These are phyloP conservation scores for Corythornis vintsioides DNA, from an alignment of 2,113 vertebrate genomes.

Conservation along the genomic window DNA sequence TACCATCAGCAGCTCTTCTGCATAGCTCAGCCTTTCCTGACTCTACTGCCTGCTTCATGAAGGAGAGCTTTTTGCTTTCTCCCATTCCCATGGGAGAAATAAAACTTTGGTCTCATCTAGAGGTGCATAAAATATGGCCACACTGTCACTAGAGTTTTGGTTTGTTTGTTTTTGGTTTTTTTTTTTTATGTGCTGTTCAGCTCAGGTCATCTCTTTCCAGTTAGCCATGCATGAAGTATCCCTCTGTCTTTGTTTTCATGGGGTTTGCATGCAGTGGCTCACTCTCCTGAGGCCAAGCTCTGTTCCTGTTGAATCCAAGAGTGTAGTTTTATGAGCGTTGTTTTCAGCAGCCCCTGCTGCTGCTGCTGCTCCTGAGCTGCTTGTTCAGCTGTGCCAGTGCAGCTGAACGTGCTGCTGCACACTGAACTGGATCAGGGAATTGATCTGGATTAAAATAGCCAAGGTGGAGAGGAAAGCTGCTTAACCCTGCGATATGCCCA, in stretches of 20 bases:
- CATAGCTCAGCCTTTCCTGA: background rate
- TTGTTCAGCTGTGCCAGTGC: conserved; percentile 5
- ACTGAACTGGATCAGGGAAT: conserved; percentile 34
- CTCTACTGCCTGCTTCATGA: background rate
- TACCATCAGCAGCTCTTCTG: background rate
- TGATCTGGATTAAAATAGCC: conserved; percentile 52
- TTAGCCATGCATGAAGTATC: background rate
- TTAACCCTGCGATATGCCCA: background rate
- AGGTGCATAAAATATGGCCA: background rate
- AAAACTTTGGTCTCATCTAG: background rate
- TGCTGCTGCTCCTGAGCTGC: background rate
- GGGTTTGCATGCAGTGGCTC: background rate
- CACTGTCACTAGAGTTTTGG: background rate
- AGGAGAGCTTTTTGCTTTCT: background rate
- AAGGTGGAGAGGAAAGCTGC: conserved; percentile 43
- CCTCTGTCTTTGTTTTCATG: background rate
- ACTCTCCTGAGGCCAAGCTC: background rate
- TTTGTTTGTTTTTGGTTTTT: background rate
- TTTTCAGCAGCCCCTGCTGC: background rate
- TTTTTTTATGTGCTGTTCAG: background rate
- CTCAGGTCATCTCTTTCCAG: background rate
- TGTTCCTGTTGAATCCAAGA: background rate
- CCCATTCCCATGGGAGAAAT: background rate
- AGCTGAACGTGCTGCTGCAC: background rate
- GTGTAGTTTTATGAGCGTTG: background rate